Base-by-base conservation (phyloP, 2,113 vertebrate genomes). In the Gopherus flavomarginatus region DNA sequence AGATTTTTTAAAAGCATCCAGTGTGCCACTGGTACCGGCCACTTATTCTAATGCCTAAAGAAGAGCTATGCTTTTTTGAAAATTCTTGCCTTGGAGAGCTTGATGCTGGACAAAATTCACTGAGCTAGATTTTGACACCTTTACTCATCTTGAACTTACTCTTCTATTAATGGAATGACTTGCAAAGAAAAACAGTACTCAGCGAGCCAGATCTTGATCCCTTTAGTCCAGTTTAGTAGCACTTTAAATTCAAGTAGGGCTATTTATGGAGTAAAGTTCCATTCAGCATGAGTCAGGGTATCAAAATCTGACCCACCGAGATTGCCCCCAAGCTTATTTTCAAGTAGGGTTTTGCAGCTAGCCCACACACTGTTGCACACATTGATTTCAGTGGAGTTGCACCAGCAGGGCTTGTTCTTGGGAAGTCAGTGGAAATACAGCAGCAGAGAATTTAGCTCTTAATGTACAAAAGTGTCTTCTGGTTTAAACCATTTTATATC, bases 321-420 rank as follows among this genome's bases (percentile, higher is more conserved):
- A 38, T 88, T 91, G 57, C 93, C 86, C 38, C 92, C 22, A 49
- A 42, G 10, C 52, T 85, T 59, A 57, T n/a, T 85, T 95, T 94
- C 57, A 83, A 72, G 11, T 62, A 85, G 79, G 65, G 47, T 83
- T 90, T 93, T 29, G 27, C 87, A 89, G 78, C 47, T 6, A 90
- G 13, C 12, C 75, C 29, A 56, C 8, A 31, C 59, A 90, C 77
- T 47, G 0, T 0, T 16, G 17, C 49, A 19, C 84, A 81, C 81
- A 59, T 7, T 57, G 56, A 57, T 27, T 57, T 57, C 56, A 57
- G 56, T 57, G 56, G 56, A 27, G 24, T 57, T 57, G 56, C 56
- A 57, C 56, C 56, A 10, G 5, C 56, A 57, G 56, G 17, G 21
- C 11, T 14, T 72, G 26, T 65, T 47, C 85, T 8, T n/a, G 75